Percentiles rank a stretch among this genome's conserved stretches.
Evolutionary conservation across 2,888 invertebrate species (phyloP).

Genomic region (Gastrophysa polygoni): DNA sequence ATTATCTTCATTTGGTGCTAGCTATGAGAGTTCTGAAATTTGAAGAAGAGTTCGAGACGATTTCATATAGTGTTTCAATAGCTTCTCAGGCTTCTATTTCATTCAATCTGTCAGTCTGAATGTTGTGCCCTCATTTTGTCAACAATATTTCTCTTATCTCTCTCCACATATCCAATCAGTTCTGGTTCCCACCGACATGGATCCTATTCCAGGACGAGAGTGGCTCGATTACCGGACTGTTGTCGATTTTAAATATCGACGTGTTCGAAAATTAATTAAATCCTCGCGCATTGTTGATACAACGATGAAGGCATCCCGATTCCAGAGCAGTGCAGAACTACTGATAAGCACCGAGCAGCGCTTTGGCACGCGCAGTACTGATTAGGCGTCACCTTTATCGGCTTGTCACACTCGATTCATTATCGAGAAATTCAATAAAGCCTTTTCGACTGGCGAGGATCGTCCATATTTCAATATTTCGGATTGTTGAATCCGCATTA

Average conservation of each 20-base stretch:
- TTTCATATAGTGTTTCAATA: too few species aligned
- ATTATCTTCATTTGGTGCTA: too few species aligned
- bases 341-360: constrained; percentile 53
- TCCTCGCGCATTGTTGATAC: constrained; percentile 51
- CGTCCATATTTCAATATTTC: constrained; percentile 10
- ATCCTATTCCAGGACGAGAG: neutral
- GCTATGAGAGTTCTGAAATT: too few species aligned
- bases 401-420: constrained; percentile 30
- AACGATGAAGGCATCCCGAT: constrained; percentile 51
- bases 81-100: too few species aligned
- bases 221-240: neutral
- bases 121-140: too few species aligned
- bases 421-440: constrained; percentile 17
- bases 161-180: neutral
- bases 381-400: constrained; percentile 52
- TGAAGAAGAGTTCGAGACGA: too few species aligned
- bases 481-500: constrained; percentile 5
- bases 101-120: too few species aligned
- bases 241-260: constrained; percentile 42
- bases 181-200: neutral
- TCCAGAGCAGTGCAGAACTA: constrained; percentile 48
- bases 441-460: neutral
- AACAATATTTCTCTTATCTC: too few species aligned
- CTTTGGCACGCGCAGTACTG: constrained; percentile 52
- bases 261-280: constrained; percentile 51